A percentile compares a stretch with the other conserved stretches of the same genome.
These are phyloP conservation scores for Chymomyza amoena DNA, from an alignment of 2,888 invertebrate genomes.

Conservation along the genomic window DNA sequence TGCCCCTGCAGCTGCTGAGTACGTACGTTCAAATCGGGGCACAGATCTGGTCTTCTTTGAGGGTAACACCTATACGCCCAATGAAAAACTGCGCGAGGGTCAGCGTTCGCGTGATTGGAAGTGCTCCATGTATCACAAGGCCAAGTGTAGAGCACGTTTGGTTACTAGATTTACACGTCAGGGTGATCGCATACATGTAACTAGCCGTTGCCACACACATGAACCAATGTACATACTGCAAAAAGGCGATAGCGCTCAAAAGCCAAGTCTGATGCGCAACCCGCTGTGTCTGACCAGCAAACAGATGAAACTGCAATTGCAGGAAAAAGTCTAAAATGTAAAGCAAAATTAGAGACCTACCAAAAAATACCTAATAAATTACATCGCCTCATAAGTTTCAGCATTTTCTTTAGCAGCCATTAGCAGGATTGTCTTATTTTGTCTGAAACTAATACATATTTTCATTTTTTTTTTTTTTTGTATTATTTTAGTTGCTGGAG, in stretches of 20 bases:
- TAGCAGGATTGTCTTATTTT: background rate
- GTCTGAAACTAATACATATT: conserved; percentile 1
- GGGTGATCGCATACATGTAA: conserved; percentile 69
- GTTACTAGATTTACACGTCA: conserved; percentile 62
- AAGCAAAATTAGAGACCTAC: background rate
- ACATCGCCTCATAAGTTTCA: background rate
- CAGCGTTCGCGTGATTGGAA: conserved; percentile 77
- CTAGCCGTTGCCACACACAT: conserved; percentile 70
- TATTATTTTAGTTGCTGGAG: background rate
- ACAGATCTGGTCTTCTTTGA: conserved; percentile 72
- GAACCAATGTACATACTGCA: conserved; percentile 60
- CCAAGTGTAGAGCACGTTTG: conserved; percentile 75
- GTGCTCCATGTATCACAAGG: conserved; percentile 78
- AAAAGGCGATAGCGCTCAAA: conserved; percentile 20
- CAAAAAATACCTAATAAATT: background rate
- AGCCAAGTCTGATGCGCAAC: conserved; percentile 38
- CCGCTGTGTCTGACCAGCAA: conserved; percentile 38
- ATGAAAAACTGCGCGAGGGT: conserved; percentile 73
- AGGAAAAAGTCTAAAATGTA: background rate
- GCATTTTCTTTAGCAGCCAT: background rate
- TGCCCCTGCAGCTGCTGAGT: conserved; percentile 30
- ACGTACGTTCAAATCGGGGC: conserved; percentile 66
- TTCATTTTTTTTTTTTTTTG: conserved; percentile 7
- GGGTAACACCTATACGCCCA: conserved; percentile 77
- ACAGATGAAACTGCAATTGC: conserved; percentile 13